Evolutionary conservation across 2,797 vertebrate genomes (phyloP), one percentile per base, ranked within the genome.

Genomic region (Numenius phaeopus): DNA sequence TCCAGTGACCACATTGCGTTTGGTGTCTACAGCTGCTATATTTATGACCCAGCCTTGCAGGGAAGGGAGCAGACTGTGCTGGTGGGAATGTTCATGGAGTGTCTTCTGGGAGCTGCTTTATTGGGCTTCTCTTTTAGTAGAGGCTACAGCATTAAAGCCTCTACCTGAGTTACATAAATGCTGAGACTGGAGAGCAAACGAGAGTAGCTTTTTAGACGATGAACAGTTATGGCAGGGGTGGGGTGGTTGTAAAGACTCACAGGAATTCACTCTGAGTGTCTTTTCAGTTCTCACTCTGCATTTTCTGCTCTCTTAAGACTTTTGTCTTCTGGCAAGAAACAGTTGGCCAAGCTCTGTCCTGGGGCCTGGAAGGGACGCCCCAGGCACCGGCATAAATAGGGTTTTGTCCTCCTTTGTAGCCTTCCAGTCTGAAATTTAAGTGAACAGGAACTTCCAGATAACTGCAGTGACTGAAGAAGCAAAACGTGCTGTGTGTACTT

Each of bases 21-120:
- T 69, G 81, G 71, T 95, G 75, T 89, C 82, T 66, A 64, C 77
- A 83, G 44, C 73, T 86, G 75, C 47, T 89, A 2, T 94, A 78
- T 96, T 90, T 96, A 86, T 93, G 82, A 78, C 37, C 55, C 47
- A 47, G 42, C n/a, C 54, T 86, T 70, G 67, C 40, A 82, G 52
- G 69, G 70, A 73, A 89, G 42, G 57, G 29, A 79, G 24, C 62
- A 90, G 54, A 50, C 21, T 73, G 9, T 83, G 29, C 67, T 64
- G 34, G 42, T 82, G 64, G 54, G 61, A 91, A 59, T 55, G 61
- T 32, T 86, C 76, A 42, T n/a, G 42, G 62, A 61, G 32, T 58
- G 83, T 88, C 44, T 79, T 90, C 65, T 30, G 52, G 32, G 69
- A 59, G n/a, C 42, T 83, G 19, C 55, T 91, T 89, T 84, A 52